phyloP scores from a whole-genome alignment of 1,140 invertebrate genomes.

The Aphidius ervi region DNA sequence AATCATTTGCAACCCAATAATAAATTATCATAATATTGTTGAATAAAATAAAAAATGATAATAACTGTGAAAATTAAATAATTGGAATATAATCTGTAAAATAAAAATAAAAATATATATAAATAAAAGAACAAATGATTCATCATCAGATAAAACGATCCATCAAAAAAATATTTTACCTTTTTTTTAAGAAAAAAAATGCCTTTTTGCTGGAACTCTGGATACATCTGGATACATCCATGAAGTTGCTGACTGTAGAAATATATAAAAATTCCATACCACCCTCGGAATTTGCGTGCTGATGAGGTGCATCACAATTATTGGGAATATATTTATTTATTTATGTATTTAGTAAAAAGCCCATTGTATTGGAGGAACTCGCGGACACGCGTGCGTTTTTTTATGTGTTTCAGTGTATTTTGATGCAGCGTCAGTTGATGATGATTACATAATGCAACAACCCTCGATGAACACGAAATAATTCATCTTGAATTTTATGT shows the following conservation, averaged over 20 bases:
- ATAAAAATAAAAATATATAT: constrained; percentile 2
- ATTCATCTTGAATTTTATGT: too few relatives aligned
- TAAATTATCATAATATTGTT: too few relatives aligned
- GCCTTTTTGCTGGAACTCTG: constrained; percentile 26
- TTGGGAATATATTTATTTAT: too few relatives aligned
- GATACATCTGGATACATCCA: constrained; percentile 4
- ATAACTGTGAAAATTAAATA: not conserved
- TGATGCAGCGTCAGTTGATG: not conserved
- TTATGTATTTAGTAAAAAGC: too few relatives aligned
- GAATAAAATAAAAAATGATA: not conserved
- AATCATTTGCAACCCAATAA: too few relatives aligned
- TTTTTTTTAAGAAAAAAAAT: constrained; percentile 23
- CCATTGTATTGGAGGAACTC: too few relatives aligned
- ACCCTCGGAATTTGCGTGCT: not conserved
- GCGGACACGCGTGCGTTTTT: too few relatives aligned
- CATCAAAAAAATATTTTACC: constrained; percentile 5
- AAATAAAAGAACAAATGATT: too few relatives aligned
- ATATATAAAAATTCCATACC: not conserved
- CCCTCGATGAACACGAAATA: too few relatives aligned
- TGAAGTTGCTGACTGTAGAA: constrained; percentile 5
- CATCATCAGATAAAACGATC: too few relatives aligned
- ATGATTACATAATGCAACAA: too few relatives aligned
- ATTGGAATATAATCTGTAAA: constrained; percentile 16
- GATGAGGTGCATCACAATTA: not conserved
- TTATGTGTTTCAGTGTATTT: too few relatives aligned